Conservation (phyloP, 2,113 vertebrate species). For the Lamprotornis superbus region DNA sequence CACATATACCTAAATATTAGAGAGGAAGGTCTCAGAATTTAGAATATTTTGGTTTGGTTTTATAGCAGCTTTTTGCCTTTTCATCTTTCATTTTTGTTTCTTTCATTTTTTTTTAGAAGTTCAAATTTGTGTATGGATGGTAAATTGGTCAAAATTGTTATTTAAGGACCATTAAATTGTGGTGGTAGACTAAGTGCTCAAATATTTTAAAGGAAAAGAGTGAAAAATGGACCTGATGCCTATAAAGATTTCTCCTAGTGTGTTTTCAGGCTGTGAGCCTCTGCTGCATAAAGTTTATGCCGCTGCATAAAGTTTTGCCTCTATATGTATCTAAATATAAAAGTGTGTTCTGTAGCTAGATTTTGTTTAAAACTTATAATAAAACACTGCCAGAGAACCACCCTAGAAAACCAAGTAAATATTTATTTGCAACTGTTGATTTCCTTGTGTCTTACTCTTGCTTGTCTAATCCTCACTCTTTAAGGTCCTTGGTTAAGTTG, state of each 20-base stretch:
- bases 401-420: neutral
- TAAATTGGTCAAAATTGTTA: neutral
- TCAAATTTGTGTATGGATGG: neutral
- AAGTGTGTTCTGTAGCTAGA: neutral
- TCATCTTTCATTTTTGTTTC: neutral
- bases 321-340: neutral
- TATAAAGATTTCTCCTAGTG: neutral
- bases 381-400: neutral
- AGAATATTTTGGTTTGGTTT: neutral
- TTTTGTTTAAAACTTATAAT: neutral
- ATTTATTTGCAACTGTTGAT: neutral
- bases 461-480: neutral
- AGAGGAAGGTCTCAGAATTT: neutral
- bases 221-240: neutral
- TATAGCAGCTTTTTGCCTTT: neutral
- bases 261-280: neutral
- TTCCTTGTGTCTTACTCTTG: neutral
- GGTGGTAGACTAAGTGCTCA: neutral
- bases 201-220: neutral
- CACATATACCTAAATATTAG: neutral
- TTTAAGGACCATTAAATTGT: neutral
- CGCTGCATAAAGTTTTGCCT: neutral
- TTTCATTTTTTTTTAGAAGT: neutral
- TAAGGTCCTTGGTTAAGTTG: neutral
- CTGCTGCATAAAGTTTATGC: neutral